These are phyloP conservation scores for Ceyx melanurus DNA, from an alignment of 2,113 vertebrate genomes.

Conservation along the genomic window DNA sequence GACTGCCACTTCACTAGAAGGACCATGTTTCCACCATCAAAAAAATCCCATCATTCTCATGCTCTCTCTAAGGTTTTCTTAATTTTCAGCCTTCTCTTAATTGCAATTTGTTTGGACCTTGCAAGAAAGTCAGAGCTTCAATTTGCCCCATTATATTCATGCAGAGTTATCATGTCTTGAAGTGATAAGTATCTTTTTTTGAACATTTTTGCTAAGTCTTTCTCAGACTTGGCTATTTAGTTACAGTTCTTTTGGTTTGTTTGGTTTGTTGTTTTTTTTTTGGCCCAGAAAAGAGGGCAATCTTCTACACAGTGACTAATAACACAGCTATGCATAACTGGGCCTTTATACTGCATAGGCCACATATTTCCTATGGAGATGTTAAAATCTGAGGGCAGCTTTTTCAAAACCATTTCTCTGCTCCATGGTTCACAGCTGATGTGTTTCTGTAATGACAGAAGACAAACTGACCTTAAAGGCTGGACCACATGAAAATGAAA, in stretches of 20 bases:
- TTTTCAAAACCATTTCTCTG: not conserved
- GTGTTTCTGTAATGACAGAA: not conserved
- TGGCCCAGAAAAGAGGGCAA: not conserved
- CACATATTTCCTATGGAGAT: not conserved
- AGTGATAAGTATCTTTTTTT: not conserved
- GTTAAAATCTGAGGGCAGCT: not conserved
- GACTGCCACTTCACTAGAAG: constrained; percentile 17
- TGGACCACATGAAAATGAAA: constrained; percentile 10
- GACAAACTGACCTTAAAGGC: not conserved
- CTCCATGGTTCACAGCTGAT: not conserved
- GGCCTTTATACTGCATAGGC: not conserved
- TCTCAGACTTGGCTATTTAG: not conserved
- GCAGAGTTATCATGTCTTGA: not conserved
- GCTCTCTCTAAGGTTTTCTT: not conserved
- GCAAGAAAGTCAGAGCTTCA: not conserved
- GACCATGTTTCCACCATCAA: not conserved
- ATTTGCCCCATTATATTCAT: not conserved
- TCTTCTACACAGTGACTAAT: not conserved
- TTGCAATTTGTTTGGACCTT: not conserved
- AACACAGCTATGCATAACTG: not conserved
- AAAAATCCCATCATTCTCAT: not conserved
- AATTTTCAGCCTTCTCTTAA: not conserved
- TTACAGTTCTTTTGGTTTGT: not conserved
- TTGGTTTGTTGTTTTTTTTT: not conserved
- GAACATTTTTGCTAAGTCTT: not conserved